Conservation (phyloP, 2,113 vertebrate genomes). For the Vicugna pacos region DNA sequence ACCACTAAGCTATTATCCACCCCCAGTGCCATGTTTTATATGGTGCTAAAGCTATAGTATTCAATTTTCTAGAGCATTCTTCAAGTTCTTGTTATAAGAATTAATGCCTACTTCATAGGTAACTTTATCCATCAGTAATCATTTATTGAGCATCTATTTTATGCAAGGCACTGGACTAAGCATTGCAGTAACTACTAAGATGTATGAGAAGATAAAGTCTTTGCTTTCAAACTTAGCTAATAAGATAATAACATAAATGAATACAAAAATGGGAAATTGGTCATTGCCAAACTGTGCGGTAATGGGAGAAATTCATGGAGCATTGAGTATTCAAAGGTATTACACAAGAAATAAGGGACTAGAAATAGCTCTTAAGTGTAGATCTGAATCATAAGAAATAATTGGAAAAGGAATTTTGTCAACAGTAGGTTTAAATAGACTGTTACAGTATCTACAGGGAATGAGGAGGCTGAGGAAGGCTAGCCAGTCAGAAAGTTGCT, state of each 20-base stretch:
- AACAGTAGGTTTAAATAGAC: not conserved
- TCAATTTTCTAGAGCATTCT: conserved; percentile 40
- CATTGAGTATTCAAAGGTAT: conserved; percentile 15
- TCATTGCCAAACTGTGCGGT: not conserved
- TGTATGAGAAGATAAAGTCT: not conserved
- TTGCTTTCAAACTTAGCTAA: conserved; percentile 27
- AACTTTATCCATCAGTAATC: not conserved
- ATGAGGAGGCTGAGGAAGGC: not conserved
- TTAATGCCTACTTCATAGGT: not conserved
- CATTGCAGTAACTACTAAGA: not conserved
- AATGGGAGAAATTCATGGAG: not conserved
- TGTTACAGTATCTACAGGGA: not conserved
- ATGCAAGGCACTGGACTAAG: not conserved
- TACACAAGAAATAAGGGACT: not conserved
- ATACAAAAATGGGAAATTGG: not conserved
- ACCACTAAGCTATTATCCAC: too few relatives aligned
- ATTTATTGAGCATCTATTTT: conserved; percentile 28
- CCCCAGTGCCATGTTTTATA: not conserved
- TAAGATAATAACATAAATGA: conserved; percentile 21
- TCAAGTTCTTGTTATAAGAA: not conserved
- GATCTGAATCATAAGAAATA: not conserved
- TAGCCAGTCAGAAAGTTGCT: conserved; percentile 4
- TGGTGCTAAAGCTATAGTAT: not conserved
- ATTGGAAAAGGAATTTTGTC: not conserved
- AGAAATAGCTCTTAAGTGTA: not conserved